These are phyloP conservation scores for Bambusicola thoracicus DNA, from an alignment of 2,113 vertebrate genomes.

Conservation along the genomic window DNA sequence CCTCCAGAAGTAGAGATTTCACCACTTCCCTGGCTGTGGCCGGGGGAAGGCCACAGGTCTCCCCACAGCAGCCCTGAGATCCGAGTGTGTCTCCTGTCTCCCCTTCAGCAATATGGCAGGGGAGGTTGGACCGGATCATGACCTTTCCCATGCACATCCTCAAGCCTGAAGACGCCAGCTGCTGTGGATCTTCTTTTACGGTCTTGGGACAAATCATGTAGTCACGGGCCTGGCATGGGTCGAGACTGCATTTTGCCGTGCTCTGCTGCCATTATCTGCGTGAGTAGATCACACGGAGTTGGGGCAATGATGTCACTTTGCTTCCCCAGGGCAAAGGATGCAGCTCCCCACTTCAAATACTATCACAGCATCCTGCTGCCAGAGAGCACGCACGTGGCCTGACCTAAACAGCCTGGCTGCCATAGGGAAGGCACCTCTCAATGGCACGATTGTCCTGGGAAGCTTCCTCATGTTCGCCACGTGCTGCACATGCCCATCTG, in stretches of 20 bases:
- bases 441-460: conserved; percentile 36
- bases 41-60: too few relatives aligned
- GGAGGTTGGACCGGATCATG: neutral
- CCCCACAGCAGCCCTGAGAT: neutral
- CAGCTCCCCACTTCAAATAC: neutral
- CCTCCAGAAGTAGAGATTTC: too few relatives aligned
- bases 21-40: neutral
- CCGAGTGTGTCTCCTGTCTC: neutral
- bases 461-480: neutral
- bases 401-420: neutral
- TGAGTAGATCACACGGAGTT: accelerated
- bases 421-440: neutral
- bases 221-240: neutral
- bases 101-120: neutral
- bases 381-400: neutral
- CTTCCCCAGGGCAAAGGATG: neutral
- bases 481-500: neutral
- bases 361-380: neutral
- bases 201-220: neutral
- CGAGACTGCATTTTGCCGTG: neutral
- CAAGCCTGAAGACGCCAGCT: neutral
- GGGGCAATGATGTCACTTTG: neutral
- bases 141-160: neutral
- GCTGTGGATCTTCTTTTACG: neutral
- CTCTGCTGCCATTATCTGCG: neutral